phyloP scores from a whole-genome alignment of 1,140 invertebrate species.

The Proctacanthus coquilletti region DNA sequence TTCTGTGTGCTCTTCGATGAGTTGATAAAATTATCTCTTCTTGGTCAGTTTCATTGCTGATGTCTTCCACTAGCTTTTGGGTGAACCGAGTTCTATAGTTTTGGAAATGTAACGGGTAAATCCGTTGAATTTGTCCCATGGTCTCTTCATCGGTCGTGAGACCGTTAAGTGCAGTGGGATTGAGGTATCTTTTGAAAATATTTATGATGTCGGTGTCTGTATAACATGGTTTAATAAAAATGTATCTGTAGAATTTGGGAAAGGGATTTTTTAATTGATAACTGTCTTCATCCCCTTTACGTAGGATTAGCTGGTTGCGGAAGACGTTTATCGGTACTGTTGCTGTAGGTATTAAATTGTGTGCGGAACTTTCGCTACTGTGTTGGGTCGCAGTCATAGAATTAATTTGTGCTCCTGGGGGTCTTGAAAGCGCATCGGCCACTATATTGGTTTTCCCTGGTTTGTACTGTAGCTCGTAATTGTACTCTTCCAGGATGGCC shows the following conservation, averaged over 20 bases:
- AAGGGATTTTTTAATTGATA: background rate
- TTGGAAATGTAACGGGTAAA: background rate
- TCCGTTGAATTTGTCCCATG: constrained; percentile 2
- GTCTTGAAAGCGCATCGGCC: constrained; percentile 5
- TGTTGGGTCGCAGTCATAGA: background rate
- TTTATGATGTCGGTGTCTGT: background rate
- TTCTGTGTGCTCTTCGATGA: constrained; percentile 7
- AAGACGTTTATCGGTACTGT: constrained; percentile 7
- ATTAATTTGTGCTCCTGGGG: background rate
- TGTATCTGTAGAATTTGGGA: background rate
- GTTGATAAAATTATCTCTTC: constrained; percentile 1
- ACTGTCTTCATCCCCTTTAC: background rate
- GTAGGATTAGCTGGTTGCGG: constrained; percentile 4
- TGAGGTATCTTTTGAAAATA: background rate
- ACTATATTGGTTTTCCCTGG: constrained; percentile 9
- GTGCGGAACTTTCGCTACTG: background rate
- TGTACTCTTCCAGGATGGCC: constrained; percentile 14
- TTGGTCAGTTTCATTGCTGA: constrained; percentile 4
- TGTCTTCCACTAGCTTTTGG: constrained; percentile 1
- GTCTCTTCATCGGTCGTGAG: background rate
- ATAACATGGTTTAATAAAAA: background rate
- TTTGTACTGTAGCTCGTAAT: constrained; percentile 17
- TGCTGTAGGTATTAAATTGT: background rate
- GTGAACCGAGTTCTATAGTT: constrained; percentile 2
- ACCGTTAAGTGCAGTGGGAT: background rate